Evolutionary conservation across 1,140 invertebrate species (phyloP).

Genomic region (Lepidostoma basale): DNA sequence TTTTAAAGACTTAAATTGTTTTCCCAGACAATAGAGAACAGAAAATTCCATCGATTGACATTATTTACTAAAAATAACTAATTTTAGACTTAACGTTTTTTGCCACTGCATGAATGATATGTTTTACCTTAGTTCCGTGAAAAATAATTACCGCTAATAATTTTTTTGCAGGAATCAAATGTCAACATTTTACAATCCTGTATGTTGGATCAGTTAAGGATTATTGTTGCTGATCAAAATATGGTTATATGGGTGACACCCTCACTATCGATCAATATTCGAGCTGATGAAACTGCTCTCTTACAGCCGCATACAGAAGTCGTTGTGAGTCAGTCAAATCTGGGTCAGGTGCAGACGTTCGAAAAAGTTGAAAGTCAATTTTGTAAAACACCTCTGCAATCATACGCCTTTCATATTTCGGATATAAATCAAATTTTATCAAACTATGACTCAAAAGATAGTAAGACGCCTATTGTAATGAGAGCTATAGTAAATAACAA

Average conservation of each 20-base stretch:
- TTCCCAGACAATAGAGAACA: no score
- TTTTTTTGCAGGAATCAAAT: slow-evolving; percentile 59
- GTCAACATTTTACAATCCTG: slow-evolving; percentile 60
- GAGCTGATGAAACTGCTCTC: slow-evolving; percentile 27
- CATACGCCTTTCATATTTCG: slow-evolving; percentile 16
- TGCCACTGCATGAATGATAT: no score
- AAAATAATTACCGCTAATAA: no score
- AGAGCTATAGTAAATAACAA: slow-evolving; percentile 9
- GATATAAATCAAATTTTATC: slow-evolving; percentile 16
- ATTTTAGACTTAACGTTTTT: no score
- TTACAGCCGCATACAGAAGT: slow-evolving; percentile 40
- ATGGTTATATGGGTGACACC: slow-evolving; percentile 64
- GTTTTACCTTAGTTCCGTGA: no score
- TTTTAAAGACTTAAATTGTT: no score
- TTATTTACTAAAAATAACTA: no score
- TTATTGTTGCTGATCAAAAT: slow-evolving; percentile 61
- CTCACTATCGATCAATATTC: slow-evolving; percentile 53
- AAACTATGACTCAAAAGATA: slow-evolving; percentile 19
- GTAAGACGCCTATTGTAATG: slow-evolving; percentile 8
- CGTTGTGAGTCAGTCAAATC: background rate
- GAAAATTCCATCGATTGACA: no score
- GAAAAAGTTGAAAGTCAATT: background rate
- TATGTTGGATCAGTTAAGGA: slow-evolving; percentile 61
- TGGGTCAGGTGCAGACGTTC: background rate
- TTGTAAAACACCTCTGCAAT: background rate